Conservation (phyloP, 2,113 vertebrate genomes). For the Archilochus colubris region DNA sequence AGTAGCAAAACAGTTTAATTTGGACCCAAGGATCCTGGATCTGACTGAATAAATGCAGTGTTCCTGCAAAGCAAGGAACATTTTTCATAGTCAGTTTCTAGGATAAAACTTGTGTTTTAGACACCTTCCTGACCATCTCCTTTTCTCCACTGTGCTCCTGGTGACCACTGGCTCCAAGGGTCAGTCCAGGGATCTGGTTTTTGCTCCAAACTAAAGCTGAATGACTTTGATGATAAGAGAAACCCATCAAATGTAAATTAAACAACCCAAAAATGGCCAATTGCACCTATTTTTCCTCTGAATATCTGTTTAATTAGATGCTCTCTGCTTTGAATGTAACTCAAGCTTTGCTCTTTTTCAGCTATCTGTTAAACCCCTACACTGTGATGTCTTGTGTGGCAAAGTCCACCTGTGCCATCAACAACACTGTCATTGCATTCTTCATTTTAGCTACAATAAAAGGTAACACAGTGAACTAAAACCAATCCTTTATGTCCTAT, state of each 20-base stretch:
- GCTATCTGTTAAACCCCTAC: conserved; percentile 96
- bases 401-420: conserved; percentile 95
- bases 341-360: conserved; percentile 67
- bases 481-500: not conserved
- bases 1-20: not conserved
- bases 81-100: not conserved
- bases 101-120: not conserved
- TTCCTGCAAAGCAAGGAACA: not conserved
- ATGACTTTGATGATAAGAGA: not conserved
- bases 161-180: not conserved
- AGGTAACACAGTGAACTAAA: conserved; percentile 75
- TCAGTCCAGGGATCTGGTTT: not conserved
- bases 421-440: conserved; percentile 90
- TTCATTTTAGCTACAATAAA: conserved; percentile 93
- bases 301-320: not conserved
- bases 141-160: not conserved
- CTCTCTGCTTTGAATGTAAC: not conserved
- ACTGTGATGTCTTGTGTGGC: conserved; percentile 95
- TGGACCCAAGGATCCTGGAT: not conserved
- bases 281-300: not conserved
- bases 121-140: not conserved
- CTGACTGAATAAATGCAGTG: not conserved
- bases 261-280: not conserved
- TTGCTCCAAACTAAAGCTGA: not conserved
- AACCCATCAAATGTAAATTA: not conserved